Base-by-base conservation (phyloP, 2,888 invertebrate species). In the Ophraella communa region DNA sequence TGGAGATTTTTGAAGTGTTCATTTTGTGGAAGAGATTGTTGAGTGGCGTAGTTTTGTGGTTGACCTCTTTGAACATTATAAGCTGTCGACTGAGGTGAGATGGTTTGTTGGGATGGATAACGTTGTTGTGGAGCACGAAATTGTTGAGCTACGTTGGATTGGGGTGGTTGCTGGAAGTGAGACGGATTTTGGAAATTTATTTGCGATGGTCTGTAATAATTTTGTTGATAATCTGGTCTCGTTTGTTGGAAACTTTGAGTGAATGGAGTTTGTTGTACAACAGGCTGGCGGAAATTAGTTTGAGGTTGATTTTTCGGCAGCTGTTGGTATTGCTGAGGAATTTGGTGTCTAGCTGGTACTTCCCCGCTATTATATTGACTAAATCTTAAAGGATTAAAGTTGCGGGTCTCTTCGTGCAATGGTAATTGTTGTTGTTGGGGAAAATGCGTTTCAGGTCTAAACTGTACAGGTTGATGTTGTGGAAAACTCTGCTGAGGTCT, bases 371-470 rank as follows among this genome's bases (percentile, higher is more conserved):
- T 62, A 71, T 21, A 78, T 45, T 52, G 74, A 70, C 62, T 70
- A 42, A 63, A 66, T 27, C 65, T 65, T n/a, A 58, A 63, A 23
- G 68, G 67, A 54, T 70, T 73, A 54, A 76, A 73, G 51, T 66
- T 39, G n/a, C 62, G 55, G 5, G 59, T 56, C 42, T 67, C 69
- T 54, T 73, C 70, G 2, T 54, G 44, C 14, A 71, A 30, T 45
- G 77, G 77, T 45, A 74, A 71, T 49, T 78, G 76, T 61, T 78
- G 78, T 18, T 76, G 75, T 21, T 74, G 56, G 17, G 79, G 79
- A 65, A 81, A 80, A 66, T 85, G 87, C 4, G 86, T 85, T 65
- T 86, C 80, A 62, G 86, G 86, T 76, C 86, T 85, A 54, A 78
- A 76, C 24, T 74, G 76, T 60, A 76, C 69, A 10, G 59, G 64